A percentile compares a stretch with the other conserved stretches of the same genome.
phyloP scores from a whole-genome alignment of 2,797 vertebrate species.

The Hemitrygon akajei region DNA sequence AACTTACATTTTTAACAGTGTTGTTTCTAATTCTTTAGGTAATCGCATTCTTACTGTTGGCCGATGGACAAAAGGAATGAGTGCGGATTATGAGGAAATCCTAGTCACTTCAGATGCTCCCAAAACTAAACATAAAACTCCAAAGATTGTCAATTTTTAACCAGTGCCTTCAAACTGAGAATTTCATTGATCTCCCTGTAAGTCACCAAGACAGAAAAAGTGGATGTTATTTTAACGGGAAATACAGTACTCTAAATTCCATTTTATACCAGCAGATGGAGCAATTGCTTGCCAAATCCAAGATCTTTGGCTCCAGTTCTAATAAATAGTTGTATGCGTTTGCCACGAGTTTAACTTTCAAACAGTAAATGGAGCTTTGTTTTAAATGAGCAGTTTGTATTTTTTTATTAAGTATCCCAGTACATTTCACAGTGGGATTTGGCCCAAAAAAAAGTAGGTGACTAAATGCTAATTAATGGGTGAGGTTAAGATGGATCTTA shows the following conservation, averaged over 20 bases:
- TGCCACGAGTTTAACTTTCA: neutral
- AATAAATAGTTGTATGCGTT: slow-evolving; percentile 9
- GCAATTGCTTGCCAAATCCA: slow-evolving; percentile 29
- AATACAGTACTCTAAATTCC: neutral
- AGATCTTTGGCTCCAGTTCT: neutral
- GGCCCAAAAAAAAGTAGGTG: neutral
- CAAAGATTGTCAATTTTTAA: slow-evolving; percentile 78
- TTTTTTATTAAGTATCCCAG: neutral
- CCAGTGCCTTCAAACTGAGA: neutral
- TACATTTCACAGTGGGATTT: neutral
- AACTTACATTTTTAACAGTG: neutral
- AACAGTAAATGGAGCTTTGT: neutral
- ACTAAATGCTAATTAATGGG: neutral
- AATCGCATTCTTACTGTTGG: slow-evolving; percentile 65
- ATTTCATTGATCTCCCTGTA: neutral
- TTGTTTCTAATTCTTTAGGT: slow-evolving; percentile 52
- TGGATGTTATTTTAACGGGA: neutral
- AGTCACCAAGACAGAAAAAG: neutral
- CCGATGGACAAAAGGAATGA: slow-evolving; percentile 77
- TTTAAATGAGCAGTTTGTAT: neutral
- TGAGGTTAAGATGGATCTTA: neutral
- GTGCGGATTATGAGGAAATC: slow-evolving; percentile 82
- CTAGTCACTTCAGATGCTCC: slow-evolving; percentile 51
- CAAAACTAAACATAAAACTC: slow-evolving; percentile 56
- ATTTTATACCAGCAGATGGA: slow-evolving; percentile 31